Base-by-base conservation (phyloP, 2,113 vertebrate species). In the Phyllostomus discolor region DNA sequence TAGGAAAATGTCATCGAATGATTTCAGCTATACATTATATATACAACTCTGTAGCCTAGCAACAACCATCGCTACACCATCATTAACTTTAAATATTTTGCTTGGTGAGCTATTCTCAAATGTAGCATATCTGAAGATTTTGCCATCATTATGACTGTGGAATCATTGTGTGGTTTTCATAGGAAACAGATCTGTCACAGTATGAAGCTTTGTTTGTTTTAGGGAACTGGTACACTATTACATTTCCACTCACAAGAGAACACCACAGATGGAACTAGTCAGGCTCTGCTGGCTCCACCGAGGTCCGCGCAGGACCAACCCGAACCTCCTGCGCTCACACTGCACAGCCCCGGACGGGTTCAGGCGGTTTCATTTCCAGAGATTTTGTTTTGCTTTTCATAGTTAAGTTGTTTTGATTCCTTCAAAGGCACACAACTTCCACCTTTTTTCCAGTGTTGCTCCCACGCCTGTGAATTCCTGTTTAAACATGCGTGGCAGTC, bases 351-450 rank as follows among this genome's bases (percentile, higher is more conserved):
- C 97, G 97, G 79, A 98, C 48, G 70, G 84, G 92, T 96, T 96
- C 96, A 84, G 72, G 96, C 50, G 33, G 97, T 67, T 97, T 98
- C 64, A 76, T 84, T 85, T 96, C 93, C 96, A 87, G 94, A 97
- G 94, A 95, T 43, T 38, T 97, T 95, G 41, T 54, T 79, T 33
- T 66, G 75, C 88, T 90, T 86, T 84, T 98, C 95, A 96, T 86
- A 73, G 98, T 99, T 99, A 99, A 96, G 98, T 88, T 4, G 99
- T 99, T 90, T 99, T 99, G 87, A 99, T 99, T 97, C 99, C 99
- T 98, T 99, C 99, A 64, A 99, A 99, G 94, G 99, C 99, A 97
- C 99, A 99, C 98, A 99, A 99, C 98, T 99, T 99, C 99, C 99
- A 99, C 26, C 99, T 99, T 97, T 99, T 99, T 95, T 99, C 99